phyloP scores from a whole-genome alignment of 2,113 vertebrate species.

The Barbus barbus region DNA sequence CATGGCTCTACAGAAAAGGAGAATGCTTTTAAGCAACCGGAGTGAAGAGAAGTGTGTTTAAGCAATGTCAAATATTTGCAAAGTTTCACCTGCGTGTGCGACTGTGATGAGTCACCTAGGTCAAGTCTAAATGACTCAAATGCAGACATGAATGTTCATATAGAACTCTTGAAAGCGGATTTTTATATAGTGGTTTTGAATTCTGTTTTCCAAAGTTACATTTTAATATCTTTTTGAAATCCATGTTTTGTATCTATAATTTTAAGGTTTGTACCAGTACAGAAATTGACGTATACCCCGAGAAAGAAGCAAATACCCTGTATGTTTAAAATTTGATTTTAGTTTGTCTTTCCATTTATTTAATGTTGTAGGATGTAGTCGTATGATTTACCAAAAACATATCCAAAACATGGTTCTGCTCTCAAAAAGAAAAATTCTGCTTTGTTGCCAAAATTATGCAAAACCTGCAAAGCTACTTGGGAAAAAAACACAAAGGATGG shows the following conservation, averaged over 20 bases:
- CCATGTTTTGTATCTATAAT: not conserved
- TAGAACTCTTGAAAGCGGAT: not conserved
- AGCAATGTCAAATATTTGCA: constrained; percentile 50
- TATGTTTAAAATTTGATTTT: too few relatives aligned
- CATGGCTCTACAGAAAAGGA: constrained; percentile 36
- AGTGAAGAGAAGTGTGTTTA: constrained; percentile 48
- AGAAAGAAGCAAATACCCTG: too few relatives aligned
- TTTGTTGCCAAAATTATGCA: too few relatives aligned
- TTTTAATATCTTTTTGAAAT: not conserved
- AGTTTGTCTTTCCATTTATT: too few relatives aligned
- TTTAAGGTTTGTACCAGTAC: not conserved
- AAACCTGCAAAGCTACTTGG: too few relatives aligned
- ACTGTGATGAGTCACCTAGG: constrained; percentile 13
- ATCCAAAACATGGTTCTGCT: too few relatives aligned
- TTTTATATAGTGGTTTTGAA: not conserved
- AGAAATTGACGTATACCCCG: not conserved
- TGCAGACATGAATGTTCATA: not conserved
- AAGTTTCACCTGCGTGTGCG: constrained; percentile 43
- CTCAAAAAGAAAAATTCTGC: too few relatives aligned
- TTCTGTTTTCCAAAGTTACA: not conserved
- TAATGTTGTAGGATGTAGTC: too few relatives aligned
- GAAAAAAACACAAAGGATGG: too few relatives aligned
- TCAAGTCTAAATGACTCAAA: constrained; percentile 30
- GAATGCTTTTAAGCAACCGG: constrained; percentile 52
- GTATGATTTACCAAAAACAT: too few relatives aligned